Conservation (phyloP, 2,888 invertebrate genomes). For the Sepioteuthis lessoniana region DNA sequence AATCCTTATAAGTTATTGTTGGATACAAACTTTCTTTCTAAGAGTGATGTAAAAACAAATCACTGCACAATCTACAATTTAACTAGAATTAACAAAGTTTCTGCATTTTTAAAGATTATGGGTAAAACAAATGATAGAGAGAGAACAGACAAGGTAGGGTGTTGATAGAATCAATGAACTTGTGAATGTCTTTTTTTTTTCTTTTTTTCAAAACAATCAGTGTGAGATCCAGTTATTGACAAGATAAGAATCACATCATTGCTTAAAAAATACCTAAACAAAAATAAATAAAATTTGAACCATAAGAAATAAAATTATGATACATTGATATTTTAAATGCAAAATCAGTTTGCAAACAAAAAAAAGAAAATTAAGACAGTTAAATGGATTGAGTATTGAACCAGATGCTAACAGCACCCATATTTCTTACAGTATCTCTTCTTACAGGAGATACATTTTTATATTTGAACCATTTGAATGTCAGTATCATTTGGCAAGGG, state of each 20-base stretch:
- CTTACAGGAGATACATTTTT: neutral
- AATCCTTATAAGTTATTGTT: neutral
- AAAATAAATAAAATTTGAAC: neutral
- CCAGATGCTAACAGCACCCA: neutral
- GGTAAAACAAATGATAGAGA: neutral
- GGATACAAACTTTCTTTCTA: neutral
- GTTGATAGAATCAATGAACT: neutral
- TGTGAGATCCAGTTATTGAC: neutral
- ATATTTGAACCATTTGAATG: constrained; percentile 33
- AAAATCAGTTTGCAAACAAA: neutral
- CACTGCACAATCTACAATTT: neutral
- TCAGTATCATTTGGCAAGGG: neutral
- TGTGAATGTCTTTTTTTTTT: no score
- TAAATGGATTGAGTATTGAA: neutral
- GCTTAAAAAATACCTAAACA: neutral
- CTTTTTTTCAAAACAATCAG: neutral
- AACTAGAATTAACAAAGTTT: neutral
- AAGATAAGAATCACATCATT: constrained; percentile 1
- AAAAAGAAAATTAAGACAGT: neutral
- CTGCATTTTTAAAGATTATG: neutral
- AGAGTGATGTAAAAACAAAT: neutral
- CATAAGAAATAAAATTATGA: neutral
- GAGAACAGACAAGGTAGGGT: neutral
- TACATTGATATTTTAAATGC: constrained; percentile 4
- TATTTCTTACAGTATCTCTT: neutral